phyloP scores from a whole-genome alignment of 2,888 invertebrate genomes.

The Loripinus fragilis region DNA sequence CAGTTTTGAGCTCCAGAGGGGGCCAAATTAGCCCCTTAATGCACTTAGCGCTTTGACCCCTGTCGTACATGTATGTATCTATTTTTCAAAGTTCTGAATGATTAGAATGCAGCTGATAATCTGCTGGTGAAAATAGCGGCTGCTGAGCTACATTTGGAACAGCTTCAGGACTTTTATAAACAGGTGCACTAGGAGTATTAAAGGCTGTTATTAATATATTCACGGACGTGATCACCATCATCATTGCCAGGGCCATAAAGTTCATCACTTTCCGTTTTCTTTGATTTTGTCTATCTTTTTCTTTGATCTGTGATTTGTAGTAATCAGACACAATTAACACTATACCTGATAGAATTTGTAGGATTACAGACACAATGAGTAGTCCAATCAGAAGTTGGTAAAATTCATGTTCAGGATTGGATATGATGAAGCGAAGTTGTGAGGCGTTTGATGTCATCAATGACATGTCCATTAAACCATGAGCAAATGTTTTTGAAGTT shows the following conservation, averaged over 20 bases:
- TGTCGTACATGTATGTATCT: too few relatives aligned
- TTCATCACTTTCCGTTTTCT: conserved; percentile 46
- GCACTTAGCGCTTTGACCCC: too few relatives aligned
- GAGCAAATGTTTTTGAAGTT: conserved; percentile 61
- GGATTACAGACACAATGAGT: conserved; percentile 44
- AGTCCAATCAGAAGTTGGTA: conserved; percentile 44
- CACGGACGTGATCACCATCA: conserved; percentile 51
- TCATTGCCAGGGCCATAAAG: conserved; percentile 51
- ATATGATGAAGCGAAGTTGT: conserved; percentile 54
- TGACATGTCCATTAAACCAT: conserved; percentile 63
- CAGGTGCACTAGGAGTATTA: conserved; percentile 27
- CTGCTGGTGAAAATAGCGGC: conserved; percentile 3
- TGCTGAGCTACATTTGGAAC: not conserved
- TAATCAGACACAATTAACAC: conserved; percentile 54
- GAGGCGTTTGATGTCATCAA: conserved; percentile 60
- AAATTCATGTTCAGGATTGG: conserved; percentile 53
- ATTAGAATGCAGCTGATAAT: conserved; percentile 4
- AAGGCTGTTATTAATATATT: conserved; percentile 61
- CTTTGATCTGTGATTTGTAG: conserved; percentile 52
- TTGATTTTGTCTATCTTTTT: conserved; percentile 44
- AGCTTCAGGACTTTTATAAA: not conserved
- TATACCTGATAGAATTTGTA: conserved; percentile 53
- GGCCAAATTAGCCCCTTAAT: too few relatives aligned
- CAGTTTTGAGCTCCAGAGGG: too few relatives aligned
- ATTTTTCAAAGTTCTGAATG: conserved; percentile 14